phyloP scores from a whole-genome alignment of 30 jellyfish, hydroid and myxozoan genomes.

The Rhopilema esculentum region DNA sequence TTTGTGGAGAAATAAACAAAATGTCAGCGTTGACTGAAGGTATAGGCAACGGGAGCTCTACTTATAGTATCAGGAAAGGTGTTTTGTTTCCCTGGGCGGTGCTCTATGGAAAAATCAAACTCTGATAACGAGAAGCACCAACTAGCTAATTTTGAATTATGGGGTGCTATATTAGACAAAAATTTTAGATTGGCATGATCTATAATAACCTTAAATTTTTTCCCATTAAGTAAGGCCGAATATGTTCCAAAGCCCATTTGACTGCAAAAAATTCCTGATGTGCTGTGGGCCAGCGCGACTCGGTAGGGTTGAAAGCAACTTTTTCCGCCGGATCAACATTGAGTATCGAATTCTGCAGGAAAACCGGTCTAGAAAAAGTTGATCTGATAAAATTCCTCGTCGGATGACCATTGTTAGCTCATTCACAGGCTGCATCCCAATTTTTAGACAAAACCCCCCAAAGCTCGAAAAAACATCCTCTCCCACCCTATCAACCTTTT shows the following conservation, averaged over 20 bases:
- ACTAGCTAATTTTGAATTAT: slow-evolving; percentile 33
- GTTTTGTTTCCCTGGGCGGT: slow-evolving; percentile 57
- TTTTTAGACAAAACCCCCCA: too few relatives aligned
- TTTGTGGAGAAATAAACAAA: slow-evolving; percentile 8
- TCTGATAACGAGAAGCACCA: slow-evolving; percentile 49
- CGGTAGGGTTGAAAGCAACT: slow-evolving; percentile 31
- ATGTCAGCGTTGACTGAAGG: slow-evolving; percentile 1
- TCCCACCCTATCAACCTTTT: too few relatives aligned
- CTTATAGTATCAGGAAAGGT: slow-evolving; percentile 49
- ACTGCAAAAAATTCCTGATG: slow-evolving; percentile 61
- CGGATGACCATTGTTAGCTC: too few relatives aligned
- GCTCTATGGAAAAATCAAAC: slow-evolving; percentile 51
- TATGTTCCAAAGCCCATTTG: slow-evolving; percentile 39
- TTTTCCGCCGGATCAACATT: too few relatives aligned
- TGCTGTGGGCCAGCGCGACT: slow-evolving; percentile 44
- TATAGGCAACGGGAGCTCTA: slow-evolving; percentile 32
- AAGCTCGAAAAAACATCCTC: too few relatives aligned
- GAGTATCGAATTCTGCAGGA: too few relatives aligned
- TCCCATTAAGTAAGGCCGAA: slow-evolving; percentile 30
- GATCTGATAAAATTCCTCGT: too few relatives aligned
- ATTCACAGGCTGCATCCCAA: too few relatives aligned
- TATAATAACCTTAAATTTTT: slow-evolving; percentile 25
- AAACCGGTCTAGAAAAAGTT: too few relatives aligned
- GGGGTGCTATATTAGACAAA: slow-evolving; percentile 39
- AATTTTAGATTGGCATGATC: slow-evolving; percentile 52